phyloP scores from a whole-genome alignment of 2,797 vertebrate species.

The Pangasius mekongensis region DNA sequence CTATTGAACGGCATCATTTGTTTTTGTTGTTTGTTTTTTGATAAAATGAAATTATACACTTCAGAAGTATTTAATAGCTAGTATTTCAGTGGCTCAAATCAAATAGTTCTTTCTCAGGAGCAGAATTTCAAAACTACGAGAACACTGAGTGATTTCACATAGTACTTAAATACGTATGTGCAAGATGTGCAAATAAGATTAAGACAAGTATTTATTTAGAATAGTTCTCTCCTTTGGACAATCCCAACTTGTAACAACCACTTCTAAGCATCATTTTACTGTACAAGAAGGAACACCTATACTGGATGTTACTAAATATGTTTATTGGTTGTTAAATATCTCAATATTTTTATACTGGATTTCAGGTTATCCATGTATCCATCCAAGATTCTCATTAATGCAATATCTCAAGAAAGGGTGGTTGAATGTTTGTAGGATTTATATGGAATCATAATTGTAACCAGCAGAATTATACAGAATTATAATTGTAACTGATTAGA shows the following conservation, averaged over 20 bases:
- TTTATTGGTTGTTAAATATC: background rate
- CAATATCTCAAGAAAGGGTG: background rate
- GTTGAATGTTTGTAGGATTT: background rate
- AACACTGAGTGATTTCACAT: background rate
- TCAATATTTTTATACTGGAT: background rate
- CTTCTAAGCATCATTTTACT: background rate
- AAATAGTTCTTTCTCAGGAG: background rate
- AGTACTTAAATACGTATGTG: background rate
- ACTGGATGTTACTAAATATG: background rate
- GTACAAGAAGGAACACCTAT: background rate
- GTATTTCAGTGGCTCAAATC: background rate
- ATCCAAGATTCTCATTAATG: background rate
- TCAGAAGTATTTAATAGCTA: background rate
- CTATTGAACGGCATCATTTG: background rate
- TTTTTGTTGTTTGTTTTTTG: background rate
- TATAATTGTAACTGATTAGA: background rate
- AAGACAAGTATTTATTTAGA: background rate
- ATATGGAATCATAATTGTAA: no score
- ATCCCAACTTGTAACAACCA: background rate
- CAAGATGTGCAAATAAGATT: background rate
- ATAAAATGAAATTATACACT: background rate
- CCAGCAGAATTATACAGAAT: no score
- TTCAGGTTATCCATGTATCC: background rate
- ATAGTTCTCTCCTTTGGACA: background rate
- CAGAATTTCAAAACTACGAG: background rate